These are phyloP conservation scores for Scelioninae gen. 2 DNA, from an alignment of 2,888 invertebrate species.

Conservation along the genomic window DNA sequence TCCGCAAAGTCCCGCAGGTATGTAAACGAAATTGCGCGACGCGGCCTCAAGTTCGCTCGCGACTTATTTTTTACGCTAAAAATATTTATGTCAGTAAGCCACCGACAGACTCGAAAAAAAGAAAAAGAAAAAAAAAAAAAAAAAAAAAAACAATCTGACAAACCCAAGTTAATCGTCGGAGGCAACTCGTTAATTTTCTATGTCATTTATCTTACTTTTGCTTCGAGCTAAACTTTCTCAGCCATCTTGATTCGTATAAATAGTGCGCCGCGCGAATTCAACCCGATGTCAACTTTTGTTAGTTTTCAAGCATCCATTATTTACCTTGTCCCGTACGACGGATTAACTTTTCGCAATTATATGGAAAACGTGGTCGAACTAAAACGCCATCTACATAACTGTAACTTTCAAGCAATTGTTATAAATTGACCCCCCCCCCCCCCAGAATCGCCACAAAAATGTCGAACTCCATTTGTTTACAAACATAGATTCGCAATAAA, in stretches of 20 bases:
- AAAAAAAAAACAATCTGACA: background rate
- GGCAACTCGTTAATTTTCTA: conserved; percentile 41
- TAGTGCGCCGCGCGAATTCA: conserved; percentile 33
- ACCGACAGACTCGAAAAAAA: conserved; percentile 5
- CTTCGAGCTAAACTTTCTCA: conserved; percentile 39
- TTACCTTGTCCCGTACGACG: background rate
- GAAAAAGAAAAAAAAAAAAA: conserved; percentile 2
- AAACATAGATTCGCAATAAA: no score
- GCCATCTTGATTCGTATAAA: conserved; percentile 42
- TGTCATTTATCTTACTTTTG: conserved; percentile 45
- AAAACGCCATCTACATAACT: no score
- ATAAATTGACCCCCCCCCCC: no score
- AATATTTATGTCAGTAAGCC: conserved; percentile 38
- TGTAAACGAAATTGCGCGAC: no score
- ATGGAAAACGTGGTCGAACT: background rate
- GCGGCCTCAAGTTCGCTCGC: background rate
- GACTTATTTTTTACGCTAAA: conserved; percentile 13
- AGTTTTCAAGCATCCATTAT: conserved; percentile 2
- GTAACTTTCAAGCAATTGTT: no score
- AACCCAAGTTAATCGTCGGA: conserved; percentile 34
- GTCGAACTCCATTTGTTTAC: no score
- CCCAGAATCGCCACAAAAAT: no score
- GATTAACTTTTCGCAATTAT: no score
- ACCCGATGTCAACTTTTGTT: conserved; percentile 1
- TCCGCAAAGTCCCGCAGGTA: no score